Evolutionary conservation across 2,113 vertebrate species (phyloP), one percentile per base, ranked within the genome.

Genomic region (Osmerus eperlanus): DNA sequence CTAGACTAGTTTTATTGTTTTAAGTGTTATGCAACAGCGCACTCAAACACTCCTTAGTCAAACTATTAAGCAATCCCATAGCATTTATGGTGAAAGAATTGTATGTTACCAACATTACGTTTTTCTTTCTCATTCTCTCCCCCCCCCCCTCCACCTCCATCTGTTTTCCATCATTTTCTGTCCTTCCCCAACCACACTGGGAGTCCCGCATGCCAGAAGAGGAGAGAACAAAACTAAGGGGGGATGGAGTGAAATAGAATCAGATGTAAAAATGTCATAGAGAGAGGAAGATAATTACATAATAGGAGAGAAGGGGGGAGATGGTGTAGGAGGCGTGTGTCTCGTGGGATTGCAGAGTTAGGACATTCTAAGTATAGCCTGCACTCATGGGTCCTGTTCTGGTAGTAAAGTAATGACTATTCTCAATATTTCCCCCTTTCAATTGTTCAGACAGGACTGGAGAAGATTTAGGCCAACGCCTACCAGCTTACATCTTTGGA

Each of bases 281-380:
- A 47, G 62, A n/a, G 62, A 36, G 13, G 14, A 14, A 61, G 13
- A 64, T 28, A 32, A 63, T 25, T 12, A 15, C 8, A 23, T 28
- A 4, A 32, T 3, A 53, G 19, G 71, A 53, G 65, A 62, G 41
- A 71, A 77, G 79, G 68, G 73, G 71, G 74, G 67, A 73, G 74
- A 78, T 72, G 82, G 72, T 61, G 76, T 76, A 67, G 66, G 67
- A 69, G 66, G 67, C 51, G 36, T 32, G 55, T 83, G 83, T 72
- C 80, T 72, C 53, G 72, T 47, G 70, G 82, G 1, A n/a, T 28
- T 59, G 56, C 51, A 67, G 61, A 76, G 76, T 75, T 80, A 72
- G 83, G 84, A 74, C 68, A 56, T 68, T 79, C 83, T 86, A 89
- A 86, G 80, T 88, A 84, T 87, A 88, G 81, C 70, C 70, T 77